Evolutionary conservation across 2,888 invertebrate species (phyloP), one percentile per base, ranked within the genome.

Genomic region (Eupsilia transversa): DNA sequence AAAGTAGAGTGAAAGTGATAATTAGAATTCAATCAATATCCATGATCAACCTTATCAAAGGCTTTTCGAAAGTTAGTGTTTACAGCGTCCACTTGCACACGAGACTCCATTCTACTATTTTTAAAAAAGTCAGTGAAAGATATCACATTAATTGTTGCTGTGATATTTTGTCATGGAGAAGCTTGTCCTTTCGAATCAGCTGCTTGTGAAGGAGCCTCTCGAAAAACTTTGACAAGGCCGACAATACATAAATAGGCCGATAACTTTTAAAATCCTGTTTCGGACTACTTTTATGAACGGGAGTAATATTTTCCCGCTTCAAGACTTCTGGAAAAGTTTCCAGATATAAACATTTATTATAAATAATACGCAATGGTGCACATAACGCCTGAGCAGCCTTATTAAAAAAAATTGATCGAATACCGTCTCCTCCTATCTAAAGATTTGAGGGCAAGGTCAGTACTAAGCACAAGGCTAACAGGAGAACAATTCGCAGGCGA

Each of bases 121-220:
- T 23, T 59, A 23, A 59, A 33, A 3, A 59, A 59, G 57, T 59
- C 30, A 20, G 10, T 57, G 57, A 52, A 52, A 52, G 10, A 23
- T 52, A 52, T 52, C 49, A 23, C 23, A 52, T n/a, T n/a, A n/a
- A n/a, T 10, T 52, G 52, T 10, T 52, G 10, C 52, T 52, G 52
- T 52, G n/a, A n/a, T 52, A 52, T n/a, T n/a, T 52, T 52, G 52
- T 52, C 52, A n/a, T n/a, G n/a, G 52, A 52, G 10, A n/a, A 52
- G n/a, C n/a, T n/a, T n/a, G n/a, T n/a, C n/a, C n/a, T n/a, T n/a
- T 52, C n/a, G n/a, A 10, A 10, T n/a, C 10, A n/a, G n/a, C 12
- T 52, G 52, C n/a, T 52, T 52, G 3, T 4, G n/a, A n/a, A 52
- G n/a, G 52, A 52, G 12, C n/a, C 52, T 12, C 52, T n/a, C 52